These are phyloP conservation scores for Diloba caeruleocephala DNA, from an alignment of 2,888 invertebrate genomes.

Conservation along the genomic window DNA sequence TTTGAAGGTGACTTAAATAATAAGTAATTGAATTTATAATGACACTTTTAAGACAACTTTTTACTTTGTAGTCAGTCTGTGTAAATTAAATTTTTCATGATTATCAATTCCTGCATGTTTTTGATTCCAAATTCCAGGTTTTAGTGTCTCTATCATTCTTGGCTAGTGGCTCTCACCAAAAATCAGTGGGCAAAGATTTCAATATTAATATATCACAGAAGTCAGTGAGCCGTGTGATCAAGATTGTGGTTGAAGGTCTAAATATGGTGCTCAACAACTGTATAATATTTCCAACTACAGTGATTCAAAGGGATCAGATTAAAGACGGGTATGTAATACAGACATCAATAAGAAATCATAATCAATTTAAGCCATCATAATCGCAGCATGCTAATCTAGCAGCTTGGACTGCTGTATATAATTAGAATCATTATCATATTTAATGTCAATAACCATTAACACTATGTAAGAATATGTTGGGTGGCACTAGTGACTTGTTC, in stretches of 20 bases:
- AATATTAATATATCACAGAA: constrained; percentile 72
- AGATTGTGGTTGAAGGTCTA: constrained; percentile 69
- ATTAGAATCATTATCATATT: too few relatives aligned
- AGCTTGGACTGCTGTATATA: too few relatives aligned
- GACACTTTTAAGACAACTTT: too few relatives aligned
- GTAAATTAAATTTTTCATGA: too few relatives aligned
- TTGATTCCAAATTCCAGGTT: constrained; percentile 55
- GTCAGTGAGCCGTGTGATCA: constrained; percentile 72
- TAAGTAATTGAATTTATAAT: not conserved
- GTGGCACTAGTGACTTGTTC: too few relatives aligned
- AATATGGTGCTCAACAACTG: constrained; percentile 68
- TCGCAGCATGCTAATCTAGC: not conserved
- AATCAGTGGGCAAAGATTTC: constrained; percentile 70
- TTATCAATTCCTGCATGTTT: too few relatives aligned
- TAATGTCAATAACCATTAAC: too few relatives aligned
- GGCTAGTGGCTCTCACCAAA: constrained; percentile 71
- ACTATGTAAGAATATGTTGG: too few relatives aligned
- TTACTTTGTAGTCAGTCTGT: too few relatives aligned
- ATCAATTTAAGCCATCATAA: not conserved
- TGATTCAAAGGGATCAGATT: constrained; percentile 62
- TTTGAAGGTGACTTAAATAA: constrained; percentile 61
- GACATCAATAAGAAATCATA: not conserved
- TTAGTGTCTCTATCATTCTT: constrained; percentile 71
- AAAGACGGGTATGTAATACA: constrained; percentile 66
- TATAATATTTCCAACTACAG: constrained; percentile 65